Evolutionary conservation across 1,140 invertebrate species (phyloP).

Genomic region (Thaumetopoea pityocampa): DNA sequence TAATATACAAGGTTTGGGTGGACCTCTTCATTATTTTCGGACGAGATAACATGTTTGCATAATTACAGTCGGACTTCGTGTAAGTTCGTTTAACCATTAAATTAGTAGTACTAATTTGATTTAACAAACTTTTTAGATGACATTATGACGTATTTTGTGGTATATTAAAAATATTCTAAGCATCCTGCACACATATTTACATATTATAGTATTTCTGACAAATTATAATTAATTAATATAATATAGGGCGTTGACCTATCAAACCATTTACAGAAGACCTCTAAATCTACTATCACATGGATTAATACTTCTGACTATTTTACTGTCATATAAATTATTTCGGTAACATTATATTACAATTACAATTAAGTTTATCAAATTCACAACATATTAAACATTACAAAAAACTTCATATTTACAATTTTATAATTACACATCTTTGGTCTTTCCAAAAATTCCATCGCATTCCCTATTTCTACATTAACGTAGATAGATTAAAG

Average conservation of each 20-base stretch:
- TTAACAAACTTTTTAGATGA: too few species aligned
- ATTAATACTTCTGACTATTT: constrained; percentile 58
- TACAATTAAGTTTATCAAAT: constrained; percentile 38
- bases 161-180: too few species aligned
- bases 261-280: constrained; percentile 24
- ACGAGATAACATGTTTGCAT: too few species aligned
- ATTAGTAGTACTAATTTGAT: too few species aligned
- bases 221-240: constrained; percentile 6
- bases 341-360: constrained; percentile 42
- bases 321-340: constrained; percentile 38
- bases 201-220: constrained; percentile 7
- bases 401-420: constrained; percentile 28
- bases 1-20: too few species aligned
- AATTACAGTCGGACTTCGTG: too few species aligned
- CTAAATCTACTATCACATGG: constrained; percentile 70
- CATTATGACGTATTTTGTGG: too few species aligned
- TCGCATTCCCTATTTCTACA: too few species aligned
- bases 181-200: too few species aligned
- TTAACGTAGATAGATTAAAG: too few species aligned
- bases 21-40: too few species aligned
- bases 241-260: constrained; percentile 6
- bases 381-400: constrained; percentile 51
- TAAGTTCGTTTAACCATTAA: too few species aligned
- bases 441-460: constrained; percentile 52
- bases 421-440: constrained; percentile 46